Evolutionary conservation across 2,888 invertebrate species (phyloP), one percentile per base, ranked within the genome.

Genomic region (Hypercompe scribonia): DNA sequence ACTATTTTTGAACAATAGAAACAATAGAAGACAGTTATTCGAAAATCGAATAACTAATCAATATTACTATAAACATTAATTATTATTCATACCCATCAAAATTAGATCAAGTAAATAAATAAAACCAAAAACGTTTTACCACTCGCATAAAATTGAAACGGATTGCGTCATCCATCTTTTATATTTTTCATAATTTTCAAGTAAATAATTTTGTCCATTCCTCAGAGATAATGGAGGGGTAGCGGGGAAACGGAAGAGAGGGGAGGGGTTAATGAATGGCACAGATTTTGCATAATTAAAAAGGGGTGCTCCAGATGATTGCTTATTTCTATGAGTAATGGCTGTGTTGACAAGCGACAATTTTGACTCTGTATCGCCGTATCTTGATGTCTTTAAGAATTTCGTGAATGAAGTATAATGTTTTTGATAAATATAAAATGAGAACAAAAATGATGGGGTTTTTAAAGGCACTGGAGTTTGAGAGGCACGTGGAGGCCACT

Each of bases 271-370:
- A 92, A 93, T 91, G 89, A 92, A 93, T 92, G 91, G 89, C 89
- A 91, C 91, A 92, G 92, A 95, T 95, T 94, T 94, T 92, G 91
- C 92, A 94, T 94, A 94, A 95, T 94, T 95, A 95, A 94, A 94
- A 94, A 92, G 92, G 93, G 92, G 90, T 90, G 89, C 87, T 88
- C 83, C 86, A 90, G 89, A 91, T 90, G 92, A 94, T 93, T 93
- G 91, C 93, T 90, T 92, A 91, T 93, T 93, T 91, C 90, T 89
- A 92, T 93, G 92, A 94, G 88, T 92, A 92, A 94, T 94, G 90
- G 88, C 81, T 68, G 79, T 76, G 88, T 84, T 88, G 86, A 86
- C 86, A 84, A 82, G 78, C 77, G 80, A 81, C 81, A 78, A 76
- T 84, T 84, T 81, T 72, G 85, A 78, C 79, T 79, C 72, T 69